Percentiles rank a stretch among this genome's conserved stretches.
phyloP scores from a whole-genome alignment of 2,797 vertebrate species.

The Bradypodion ventrale region DNA sequence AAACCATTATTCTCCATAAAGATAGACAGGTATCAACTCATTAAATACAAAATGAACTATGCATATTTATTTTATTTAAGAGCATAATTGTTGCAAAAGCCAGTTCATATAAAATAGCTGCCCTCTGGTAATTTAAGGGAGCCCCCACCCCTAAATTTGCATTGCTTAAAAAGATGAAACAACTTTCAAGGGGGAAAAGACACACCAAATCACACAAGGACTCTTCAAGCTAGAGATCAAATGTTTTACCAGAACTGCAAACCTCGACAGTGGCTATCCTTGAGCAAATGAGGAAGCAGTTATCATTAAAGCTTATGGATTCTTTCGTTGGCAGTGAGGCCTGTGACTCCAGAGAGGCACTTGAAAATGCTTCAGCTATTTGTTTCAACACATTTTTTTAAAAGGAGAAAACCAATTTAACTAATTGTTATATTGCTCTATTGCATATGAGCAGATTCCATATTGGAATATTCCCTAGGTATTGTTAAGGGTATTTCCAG shows the following conservation, averaged over 20 bases:
- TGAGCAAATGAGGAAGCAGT: background rate
- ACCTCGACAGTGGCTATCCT: background rate
- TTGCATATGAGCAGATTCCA: background rate
- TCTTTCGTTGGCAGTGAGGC: background rate
- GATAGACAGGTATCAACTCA: background rate
- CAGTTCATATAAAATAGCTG: background rate
- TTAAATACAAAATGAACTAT: background rate
- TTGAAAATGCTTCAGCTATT: background rate
- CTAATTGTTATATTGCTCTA: background rate
- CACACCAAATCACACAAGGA: background rate
- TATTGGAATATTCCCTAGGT: background rate
- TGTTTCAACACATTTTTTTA: background rate
- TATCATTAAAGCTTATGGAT: background rate
- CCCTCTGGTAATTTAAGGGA: background rate
- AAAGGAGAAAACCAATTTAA: background rate
- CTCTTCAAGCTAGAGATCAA: background rate
- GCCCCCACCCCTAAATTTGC: background rate
- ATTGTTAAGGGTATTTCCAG: background rate
- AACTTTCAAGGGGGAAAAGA: background rate
- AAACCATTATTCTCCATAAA: background rate
- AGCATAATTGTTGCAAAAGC: background rate
- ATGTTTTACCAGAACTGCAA: constrained; percentile 20
- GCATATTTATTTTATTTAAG: background rate
- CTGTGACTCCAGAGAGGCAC: background rate
- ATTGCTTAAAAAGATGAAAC: constrained; percentile 1